Percentiles rank a stretch among this genome's conserved stretches.
These are phyloP conservation scores for Pteria penguin DNA, from an alignment of 2,888 invertebrate genomes.

Conservation along the genomic window DNA sequence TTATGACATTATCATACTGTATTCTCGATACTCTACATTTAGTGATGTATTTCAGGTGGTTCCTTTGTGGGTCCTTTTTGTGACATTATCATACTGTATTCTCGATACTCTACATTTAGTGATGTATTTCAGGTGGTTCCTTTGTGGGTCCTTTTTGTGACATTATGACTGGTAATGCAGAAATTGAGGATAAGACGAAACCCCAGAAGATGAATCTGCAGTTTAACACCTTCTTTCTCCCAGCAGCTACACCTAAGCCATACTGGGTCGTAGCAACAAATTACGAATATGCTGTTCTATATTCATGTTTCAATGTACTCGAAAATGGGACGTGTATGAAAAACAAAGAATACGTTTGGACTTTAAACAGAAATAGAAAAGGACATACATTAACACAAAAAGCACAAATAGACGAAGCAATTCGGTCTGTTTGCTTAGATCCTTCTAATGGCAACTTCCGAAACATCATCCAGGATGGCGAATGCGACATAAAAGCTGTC, in stretches of 20 bases:
- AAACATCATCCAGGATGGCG: slow-evolving; percentile 8
- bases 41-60: too few relatives aligned
- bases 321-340: slow-evolving; percentile 5
- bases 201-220: not conserved
- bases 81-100: not conserved
- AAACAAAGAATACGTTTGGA: slow-evolving; percentile 18
- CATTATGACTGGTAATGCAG: not conserved
- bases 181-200: slow-evolving; percentile 2
- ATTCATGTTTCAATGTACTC: slow-evolving; percentile 7
- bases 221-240: not conserved
- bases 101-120: not conserved
- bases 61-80: too few relatives aligned
- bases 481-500: not conserved
- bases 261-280: slow-evolving; percentile 12
- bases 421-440: not conserved
- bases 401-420: slow-evolving; percentile 3
- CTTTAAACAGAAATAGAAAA: slow-evolving; percentile 3
- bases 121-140: slow-evolving; percentile 4
- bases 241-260: not conserved
- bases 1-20: too few relatives aligned
- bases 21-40: not conserved
- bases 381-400: slow-evolving; percentile 17
- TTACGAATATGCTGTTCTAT: slow-evolving; percentile 15
- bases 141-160: slow-evolving; percentile 19
- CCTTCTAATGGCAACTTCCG: not conserved